Base-by-base conservation (phyloP, 1,140 invertebrate species). In the Tribolium madens region DNA sequence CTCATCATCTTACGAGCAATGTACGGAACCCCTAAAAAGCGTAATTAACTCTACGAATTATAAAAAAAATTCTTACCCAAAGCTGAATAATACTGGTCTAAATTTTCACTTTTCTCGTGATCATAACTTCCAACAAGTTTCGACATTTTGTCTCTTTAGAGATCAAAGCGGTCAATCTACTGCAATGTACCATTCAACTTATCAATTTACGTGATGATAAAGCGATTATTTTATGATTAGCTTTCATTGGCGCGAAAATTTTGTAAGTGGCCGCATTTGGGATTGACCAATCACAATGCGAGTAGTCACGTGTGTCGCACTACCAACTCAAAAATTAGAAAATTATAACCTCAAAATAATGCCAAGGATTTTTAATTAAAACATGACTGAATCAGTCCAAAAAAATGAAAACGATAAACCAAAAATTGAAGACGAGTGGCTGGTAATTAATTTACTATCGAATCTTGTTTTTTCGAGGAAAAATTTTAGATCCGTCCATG, bases 401-500 rank as follows among this genome's bases (percentile, higher is more conserved):
- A 64, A 81, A 75, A 36, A 50, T 26, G 53, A 68, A 33, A 72
- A 77, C 10, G 48, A 72, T 52, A 17, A 17, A 60, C 9, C 17
- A 47, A 76, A 71, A 13, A 26, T 82, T 6, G 60, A 80, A 71
- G 70, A 82, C 74, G 81, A 84, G 53, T 85, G 84, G 84, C 82
- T 85, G 84, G 84, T 84, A 79, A 53, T 47, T 4, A 75, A 75
- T 57, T 21, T 53, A 47, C 9, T 48, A 47, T 9, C 18, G 14
- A 57, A 12, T 53, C 33, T 13, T n/a, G 0, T 42, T 71, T 13
- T 3, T 46, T 46, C 5, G 15, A 5, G 4, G 0, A 0, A 52
- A 69, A 48, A 71, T 85, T 86, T 14, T 78, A 94, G 93, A 90
- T 94, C 46, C 87, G 92, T 81, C 90, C 92, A 6, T 95, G 94